Base-by-base conservation (phyloP, 1,140 invertebrate species). In the Sitobion miscanthi region DNA sequence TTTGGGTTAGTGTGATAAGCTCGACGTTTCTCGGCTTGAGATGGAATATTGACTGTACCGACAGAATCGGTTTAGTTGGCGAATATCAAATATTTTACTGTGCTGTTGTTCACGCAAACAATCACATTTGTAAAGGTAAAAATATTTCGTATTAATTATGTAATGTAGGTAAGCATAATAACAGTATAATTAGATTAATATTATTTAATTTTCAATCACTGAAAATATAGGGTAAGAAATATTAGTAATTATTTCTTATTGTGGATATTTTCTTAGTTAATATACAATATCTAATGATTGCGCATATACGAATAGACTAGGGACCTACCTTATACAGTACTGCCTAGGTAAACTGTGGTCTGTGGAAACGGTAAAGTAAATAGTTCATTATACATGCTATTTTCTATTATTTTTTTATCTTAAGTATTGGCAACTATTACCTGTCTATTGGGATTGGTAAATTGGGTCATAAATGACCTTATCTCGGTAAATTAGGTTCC, bases 31-130 rank as follows among this genome's bases (percentile, higher is more conserved):
- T 77, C 20, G 30, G 62, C 14, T n/a, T 77, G 14, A 77, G n/a
- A 17, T 77, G 62, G 62, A 77, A 77, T 77, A 77, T 77, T 77
- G n/a, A n/a, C 30, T 77, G 62, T 6, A 77, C 62, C 1, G 62
- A 77, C n/a, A 77, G 62, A 35, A 77, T 77, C 14, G 62, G 62
- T 77, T 77, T 35, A 17, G 62, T 77, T 77, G 62, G 62, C 5
- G 62, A 77, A 77, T 77, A 77, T n/a, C 62, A 77, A 77, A 77
- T 77, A 77, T 77, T 77, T n/a, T 77, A 77, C n/a, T 77, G 62
- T 77, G 4, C 62, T 9, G 30, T 77, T 77, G 30, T 17, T 77
- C 17, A 30, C 62, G 17, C 5, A 17, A 77, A 5, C 11, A 77
- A n/a, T 77, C 6, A 77, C 14, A 77, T 77, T 17, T 77, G 62